Base-by-base conservation (phyloP, 1,140 invertebrate genomes). In the Pogonognathellus flavescens region DNA sequence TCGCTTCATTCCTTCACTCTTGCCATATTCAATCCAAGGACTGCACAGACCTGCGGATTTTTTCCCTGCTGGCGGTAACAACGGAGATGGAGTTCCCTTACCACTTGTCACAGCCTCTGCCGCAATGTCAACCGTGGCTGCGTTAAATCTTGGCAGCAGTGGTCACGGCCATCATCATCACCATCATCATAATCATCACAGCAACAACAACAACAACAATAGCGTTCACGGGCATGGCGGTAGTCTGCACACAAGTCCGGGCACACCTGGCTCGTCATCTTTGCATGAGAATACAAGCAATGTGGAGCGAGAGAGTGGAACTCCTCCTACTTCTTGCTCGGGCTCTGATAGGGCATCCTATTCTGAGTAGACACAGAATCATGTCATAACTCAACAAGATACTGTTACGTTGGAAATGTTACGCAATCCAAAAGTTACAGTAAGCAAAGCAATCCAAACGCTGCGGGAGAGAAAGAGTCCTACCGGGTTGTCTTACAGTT, bases 341-440 rank as follows among this genome's bases (percentile, higher is more conserved):
- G 88, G 88, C 83, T 89, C 88, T 84, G 88, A 89, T 87, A 89
- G 88, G 87, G 88, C 88, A 20, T 86, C 84, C 59, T 88, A 88
- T 50, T 88, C 88, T 14, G 88, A 88, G 72, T 88, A 66, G 84
- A 41, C 49, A 66, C 18, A 9, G 10, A 66, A 25, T 10, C 59
- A 60, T 13, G 22, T 66, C 62, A 66, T 66, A 31, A 41, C 31
- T n/a, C n/a, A n/a, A 66, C 62, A 66, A 66, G 22, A 66, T 11
- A 66, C 11, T 57, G 53, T 49, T n/a, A 76, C 70, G 41, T n/a
- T 76, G 70, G 31, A 76, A 50, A 25, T n/a, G 13, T 76, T 50
- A 76, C 70, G 70, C 70, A 76, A 72, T 72, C 13, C 66, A 72
- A 76, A 76, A 25, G 70, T 49, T 76, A 76, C 70, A 49, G 70